Percentiles rank a stretch among this genome's conserved stretches.
Conservation (phyloP, 2,113 vertebrate species). For the Pelecanus crispus region DNA sequence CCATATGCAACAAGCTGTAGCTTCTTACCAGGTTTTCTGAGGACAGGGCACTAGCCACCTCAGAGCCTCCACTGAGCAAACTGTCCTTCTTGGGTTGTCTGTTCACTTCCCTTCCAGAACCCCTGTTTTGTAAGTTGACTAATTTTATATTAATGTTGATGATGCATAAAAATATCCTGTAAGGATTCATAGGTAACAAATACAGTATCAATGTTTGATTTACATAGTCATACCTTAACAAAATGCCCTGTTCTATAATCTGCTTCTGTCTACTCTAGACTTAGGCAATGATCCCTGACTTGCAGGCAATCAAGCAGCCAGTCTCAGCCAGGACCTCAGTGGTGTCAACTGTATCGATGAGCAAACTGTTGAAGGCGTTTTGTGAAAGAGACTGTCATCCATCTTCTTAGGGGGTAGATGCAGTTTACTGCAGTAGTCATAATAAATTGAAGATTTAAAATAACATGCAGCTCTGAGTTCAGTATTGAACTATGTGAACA, state of each 20-base stretch:
- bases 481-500: not conserved
- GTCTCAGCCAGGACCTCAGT: not conserved
- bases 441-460: not conserved
- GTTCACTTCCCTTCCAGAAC: not conserved
- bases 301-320: not conserved
- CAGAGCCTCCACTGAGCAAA: not conserved
- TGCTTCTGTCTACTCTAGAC: not conserved
- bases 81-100: not conserved
- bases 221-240: not conserved
- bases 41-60: accelerated
- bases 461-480: not conserved
- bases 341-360: not conserved
- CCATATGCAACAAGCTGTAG: not conserved
- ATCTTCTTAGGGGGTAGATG: not conserved
- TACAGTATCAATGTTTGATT: not conserved
- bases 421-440: not conserved
- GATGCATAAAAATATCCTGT: not conserved
- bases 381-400: not conserved
- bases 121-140: not conserved
- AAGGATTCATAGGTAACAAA: not conserved
- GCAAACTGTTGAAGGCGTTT: not conserved
- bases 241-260: not conserved
- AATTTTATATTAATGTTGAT: not conserved
- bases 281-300: not conserved
- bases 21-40: not conserved